Evolutionary conservation across 2,888 invertebrate genomes (phyloP).

Genomic region (Eilema caniola): DNA sequence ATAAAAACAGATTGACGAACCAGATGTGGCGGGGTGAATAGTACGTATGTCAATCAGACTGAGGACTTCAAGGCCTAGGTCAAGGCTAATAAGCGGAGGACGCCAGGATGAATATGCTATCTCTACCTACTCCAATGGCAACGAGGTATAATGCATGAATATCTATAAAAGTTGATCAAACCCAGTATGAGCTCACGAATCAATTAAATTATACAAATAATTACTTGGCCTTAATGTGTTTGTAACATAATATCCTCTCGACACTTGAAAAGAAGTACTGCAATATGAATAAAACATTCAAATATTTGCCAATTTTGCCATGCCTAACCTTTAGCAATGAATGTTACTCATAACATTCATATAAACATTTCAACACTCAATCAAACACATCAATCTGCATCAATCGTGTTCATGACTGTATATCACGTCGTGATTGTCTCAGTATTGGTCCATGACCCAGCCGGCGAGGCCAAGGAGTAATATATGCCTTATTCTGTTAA

Average conservation of each 20-base stretch:
- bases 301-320: not conserved
- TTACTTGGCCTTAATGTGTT: not conserved
- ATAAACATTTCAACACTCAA: slow-evolving; percentile 23
- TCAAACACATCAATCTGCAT: slow-evolving; percentile 39
- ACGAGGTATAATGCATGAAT: too few species aligned
- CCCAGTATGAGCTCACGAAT: not conserved
- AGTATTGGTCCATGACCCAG: slow-evolving; percentile 55
- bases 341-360: slow-evolving; percentile 2
- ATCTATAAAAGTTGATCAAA: not conserved
- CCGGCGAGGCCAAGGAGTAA: slow-evolving; percentile 60
- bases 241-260: not conserved
- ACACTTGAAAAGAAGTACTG: not conserved
- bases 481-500: slow-evolving; percentile 56
- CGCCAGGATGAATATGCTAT: too few species aligned
- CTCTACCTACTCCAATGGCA: too few species aligned
- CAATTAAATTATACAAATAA: not conserved
- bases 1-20: too few species aligned
- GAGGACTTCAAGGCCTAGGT: too few species aligned
- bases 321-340: not conserved
- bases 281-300: not conserved
- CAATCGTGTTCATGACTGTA: slow-evolving; percentile 32
- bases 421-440: slow-evolving; percentile 52
- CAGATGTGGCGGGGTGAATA: too few species aligned
- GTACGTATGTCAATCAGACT: too few species aligned
- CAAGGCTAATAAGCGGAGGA: too few species aligned